Evolutionary conservation across 2,888 invertebrate species (phyloP).

Genomic region (Erannis defoliaria): DNA sequence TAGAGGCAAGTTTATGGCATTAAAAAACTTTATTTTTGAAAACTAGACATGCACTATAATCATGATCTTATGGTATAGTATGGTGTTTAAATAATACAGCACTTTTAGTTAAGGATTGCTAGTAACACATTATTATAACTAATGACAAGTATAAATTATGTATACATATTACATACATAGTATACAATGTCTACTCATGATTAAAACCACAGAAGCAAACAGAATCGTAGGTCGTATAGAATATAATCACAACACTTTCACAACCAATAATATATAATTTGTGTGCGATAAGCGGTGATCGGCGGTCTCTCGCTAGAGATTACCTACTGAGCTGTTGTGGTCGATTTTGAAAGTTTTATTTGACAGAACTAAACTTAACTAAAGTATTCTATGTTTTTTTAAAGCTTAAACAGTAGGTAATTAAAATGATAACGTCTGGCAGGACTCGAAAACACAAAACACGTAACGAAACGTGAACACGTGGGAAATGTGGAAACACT

Average conservation of each 20-base stretch:
- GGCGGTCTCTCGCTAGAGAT: neutral
- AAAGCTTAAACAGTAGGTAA: no score
- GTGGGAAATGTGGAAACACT: no score
- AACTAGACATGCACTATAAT: neutral
- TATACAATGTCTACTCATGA: neutral
- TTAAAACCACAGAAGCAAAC: neutral
- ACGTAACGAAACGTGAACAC: no score
- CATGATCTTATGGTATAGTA: neutral
- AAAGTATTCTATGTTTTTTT: no score
- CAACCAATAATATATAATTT: constrained; percentile 32
- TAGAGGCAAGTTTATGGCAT: neutral
- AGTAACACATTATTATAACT: neutral
- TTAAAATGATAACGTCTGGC: no score
- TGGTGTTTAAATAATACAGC: neutral
- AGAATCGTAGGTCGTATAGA: neutral
- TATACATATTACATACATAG: neutral
- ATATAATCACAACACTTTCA: constrained; percentile 25
- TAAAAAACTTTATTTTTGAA: neutral
- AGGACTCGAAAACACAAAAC: no score
- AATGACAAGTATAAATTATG: neutral
- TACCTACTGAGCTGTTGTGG: no score
- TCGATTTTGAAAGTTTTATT: no score
- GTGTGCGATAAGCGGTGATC: neutral
- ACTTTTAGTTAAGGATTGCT: no score
- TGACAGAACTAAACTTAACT: no score